Conservation (phyloP, 2,888 invertebrate species). For the Oligia strigilis region DNA sequence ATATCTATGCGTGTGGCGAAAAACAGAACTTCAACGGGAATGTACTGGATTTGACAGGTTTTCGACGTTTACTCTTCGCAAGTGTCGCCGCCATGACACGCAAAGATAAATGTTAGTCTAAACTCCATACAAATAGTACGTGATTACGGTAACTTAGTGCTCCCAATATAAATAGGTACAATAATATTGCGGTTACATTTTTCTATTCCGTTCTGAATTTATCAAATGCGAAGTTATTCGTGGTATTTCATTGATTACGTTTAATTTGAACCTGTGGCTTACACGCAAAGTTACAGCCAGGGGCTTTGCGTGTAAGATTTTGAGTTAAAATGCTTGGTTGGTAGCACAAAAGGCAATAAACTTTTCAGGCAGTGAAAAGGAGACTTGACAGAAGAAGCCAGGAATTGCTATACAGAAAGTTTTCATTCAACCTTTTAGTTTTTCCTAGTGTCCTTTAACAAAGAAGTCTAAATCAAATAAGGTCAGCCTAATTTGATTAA, state of each 20-base stretch:
- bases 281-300: too few species aligned
- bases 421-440: too few species aligned
- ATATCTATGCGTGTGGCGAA: slow-evolving; percentile 40
- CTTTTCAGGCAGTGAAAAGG: neutral
- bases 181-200: slow-evolving; percentile 9
- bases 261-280: neutral
- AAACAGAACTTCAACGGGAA: slow-evolving; percentile 28
- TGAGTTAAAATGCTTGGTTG: neutral
- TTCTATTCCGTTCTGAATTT: slow-evolving; percentile 1
- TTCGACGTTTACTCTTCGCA: slow-evolving; percentile 10
- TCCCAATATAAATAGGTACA: neutral
- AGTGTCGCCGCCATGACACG: slow-evolving; percentile 16
- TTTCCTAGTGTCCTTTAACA: too few species aligned
- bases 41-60: slow-evolving; percentile 24
- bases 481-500: too few species aligned
- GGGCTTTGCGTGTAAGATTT: slow-evolving; percentile 29
- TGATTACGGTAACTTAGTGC: neutral
- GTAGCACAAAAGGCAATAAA: slow-evolving; percentile 9
- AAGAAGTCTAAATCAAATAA: too few species aligned
- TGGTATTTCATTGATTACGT: slow-evolving; percentile 3
- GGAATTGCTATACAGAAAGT: too few species aligned
- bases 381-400: too few species aligned
- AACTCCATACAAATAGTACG: slow-evolving; percentile 9
- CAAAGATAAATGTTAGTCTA: slow-evolving; percentile 10
- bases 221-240: neutral